phyloP scores from a whole-genome alignment of 1,140 invertebrate species.

The Thaumetopoea pityocampa region DNA sequence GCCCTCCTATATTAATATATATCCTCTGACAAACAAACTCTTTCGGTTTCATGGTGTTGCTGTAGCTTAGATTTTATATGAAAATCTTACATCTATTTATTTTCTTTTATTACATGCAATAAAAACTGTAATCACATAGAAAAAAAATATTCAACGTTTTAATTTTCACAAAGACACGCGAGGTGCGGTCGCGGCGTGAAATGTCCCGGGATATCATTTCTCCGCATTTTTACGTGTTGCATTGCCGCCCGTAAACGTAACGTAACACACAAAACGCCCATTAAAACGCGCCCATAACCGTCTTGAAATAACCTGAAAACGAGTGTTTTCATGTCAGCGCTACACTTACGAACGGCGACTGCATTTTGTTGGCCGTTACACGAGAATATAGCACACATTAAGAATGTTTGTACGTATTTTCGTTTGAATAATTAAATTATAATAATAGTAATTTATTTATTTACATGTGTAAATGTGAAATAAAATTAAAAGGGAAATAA shows the following conservation, averaged over 20 bases:
- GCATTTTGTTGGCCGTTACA: conserved; percentile 37
- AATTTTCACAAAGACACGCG: no score
- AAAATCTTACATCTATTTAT: no score
- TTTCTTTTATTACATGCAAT: conserved; percentile 5
- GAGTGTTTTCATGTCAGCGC: conserved; percentile 37
- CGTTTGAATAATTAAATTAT: no score
- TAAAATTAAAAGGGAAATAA: no score
- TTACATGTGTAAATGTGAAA: no score
- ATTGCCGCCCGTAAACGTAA: conserved; percentile 49
- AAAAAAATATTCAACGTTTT: conserved; percentile 9
- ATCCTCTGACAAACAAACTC: conserved; percentile 1
- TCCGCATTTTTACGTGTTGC: conserved; percentile 37
- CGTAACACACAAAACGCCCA: conserved; percentile 44
- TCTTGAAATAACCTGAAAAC: conserved; percentile 48
- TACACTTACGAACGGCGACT: conserved; percentile 29
- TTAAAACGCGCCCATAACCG: conserved; percentile 52
- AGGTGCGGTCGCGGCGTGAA: no score
- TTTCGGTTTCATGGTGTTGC: no score
- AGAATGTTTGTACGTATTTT: no score
- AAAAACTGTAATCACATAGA: conserved; percentile 9
- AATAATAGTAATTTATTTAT: no score
- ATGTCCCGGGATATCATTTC: conserved; percentile 23
- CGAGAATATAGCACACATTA: conserved; percentile 30
- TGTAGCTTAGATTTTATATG: no score
- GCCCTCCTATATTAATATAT: no score